A percentile compares a stretch with the other conserved stretches of the same genome.
phyloP scores from a whole-genome alignment of 2,113 vertebrate species.

The Geococcyx californianus region DNA sequence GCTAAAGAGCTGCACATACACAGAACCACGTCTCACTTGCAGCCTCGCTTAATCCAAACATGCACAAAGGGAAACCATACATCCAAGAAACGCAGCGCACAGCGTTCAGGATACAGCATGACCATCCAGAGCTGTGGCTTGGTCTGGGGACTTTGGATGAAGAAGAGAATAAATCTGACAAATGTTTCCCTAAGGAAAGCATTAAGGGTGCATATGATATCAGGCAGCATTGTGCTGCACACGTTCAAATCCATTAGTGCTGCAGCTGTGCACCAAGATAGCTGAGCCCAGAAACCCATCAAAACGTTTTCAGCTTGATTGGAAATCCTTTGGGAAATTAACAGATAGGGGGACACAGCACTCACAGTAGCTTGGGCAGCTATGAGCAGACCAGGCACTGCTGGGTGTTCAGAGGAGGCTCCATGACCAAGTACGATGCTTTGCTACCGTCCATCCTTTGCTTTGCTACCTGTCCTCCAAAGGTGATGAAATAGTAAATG shows the following conservation, averaged over 20 bases:
- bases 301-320: not conserved
- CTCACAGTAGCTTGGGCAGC: not conserved
- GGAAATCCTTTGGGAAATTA: not conserved
- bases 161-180: not conserved
- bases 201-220: not conserved
- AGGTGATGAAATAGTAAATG: not conserved
- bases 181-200: not conserved
- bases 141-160: not conserved
- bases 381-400: not conserved
- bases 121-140: not conserved
- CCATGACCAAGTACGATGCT: rapidly evolving
- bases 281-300: not conserved
- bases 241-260: rapidly evolving
- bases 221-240: not conserved
- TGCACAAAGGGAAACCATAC: not conserved
- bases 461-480: too few relatives aligned
- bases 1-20: not conserved
- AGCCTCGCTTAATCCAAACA: not conserved
- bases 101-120: not conserved
- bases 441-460: too few relatives aligned
- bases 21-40: not conserved
- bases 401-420: not conserved
- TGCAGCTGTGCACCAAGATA: not conserved
- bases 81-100: rapidly evolving
- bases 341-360: not conserved